Percentiles rank a stretch among this genome's conserved stretches.
Evolutionary conservation across 2,797 vertebrate genomes (phyloP).

Genomic region (Distichodus sexfasciatus): DNA sequence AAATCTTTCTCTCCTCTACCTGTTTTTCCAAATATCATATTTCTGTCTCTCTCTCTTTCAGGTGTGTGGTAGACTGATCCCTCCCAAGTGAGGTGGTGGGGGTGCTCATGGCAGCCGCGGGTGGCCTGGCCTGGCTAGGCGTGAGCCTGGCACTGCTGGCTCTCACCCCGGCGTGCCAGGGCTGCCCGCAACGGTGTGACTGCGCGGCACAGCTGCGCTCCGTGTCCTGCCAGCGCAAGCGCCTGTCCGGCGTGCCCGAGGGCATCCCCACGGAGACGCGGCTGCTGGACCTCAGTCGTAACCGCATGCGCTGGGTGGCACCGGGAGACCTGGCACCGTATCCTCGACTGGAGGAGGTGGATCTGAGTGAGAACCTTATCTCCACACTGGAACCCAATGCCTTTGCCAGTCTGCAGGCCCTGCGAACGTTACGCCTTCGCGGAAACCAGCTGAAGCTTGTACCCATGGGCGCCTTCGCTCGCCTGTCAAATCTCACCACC

Average conservation of each 20-base stretch:
- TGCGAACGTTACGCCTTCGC: conserved; percentile 84
- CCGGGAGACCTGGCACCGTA: conserved; percentile 86
- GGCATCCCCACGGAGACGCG: conserved; percentile 93
- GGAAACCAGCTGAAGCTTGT: conserved; percentile 94
- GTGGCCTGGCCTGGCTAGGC: conserved; percentile 78
- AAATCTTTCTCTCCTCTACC: background rate
- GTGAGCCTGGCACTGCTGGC: conserved; percentile 77
- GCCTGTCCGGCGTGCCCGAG: conserved; percentile 88
- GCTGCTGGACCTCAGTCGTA: conserved; percentile 91
- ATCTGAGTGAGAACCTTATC: conserved; percentile 94
- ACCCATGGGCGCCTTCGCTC: conserved; percentile 88
- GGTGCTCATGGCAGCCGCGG: conserved; percentile 69
- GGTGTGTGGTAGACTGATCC: conserved; percentile 78
- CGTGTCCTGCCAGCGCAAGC: conserved; percentile 86
- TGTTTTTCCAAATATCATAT: background rate
- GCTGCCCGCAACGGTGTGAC: conserved; percentile 91
- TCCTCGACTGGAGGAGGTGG: conserved; percentile 89
- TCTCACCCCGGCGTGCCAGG: conserved; percentile 58
- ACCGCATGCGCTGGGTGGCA: conserved; percentile 92
- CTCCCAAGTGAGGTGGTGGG: conserved; percentile 71
- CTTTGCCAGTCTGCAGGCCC: conserved; percentile 84
- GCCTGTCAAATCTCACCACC: conserved; percentile 88
- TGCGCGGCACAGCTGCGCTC: conserved; percentile 82
- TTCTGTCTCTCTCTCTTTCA: conserved; percentile 51
- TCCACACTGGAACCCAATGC: conserved; percentile 91